phyloP scores from a whole-genome alignment of 2,888 invertebrate species.

The Monoplex corrugatus region DNA sequence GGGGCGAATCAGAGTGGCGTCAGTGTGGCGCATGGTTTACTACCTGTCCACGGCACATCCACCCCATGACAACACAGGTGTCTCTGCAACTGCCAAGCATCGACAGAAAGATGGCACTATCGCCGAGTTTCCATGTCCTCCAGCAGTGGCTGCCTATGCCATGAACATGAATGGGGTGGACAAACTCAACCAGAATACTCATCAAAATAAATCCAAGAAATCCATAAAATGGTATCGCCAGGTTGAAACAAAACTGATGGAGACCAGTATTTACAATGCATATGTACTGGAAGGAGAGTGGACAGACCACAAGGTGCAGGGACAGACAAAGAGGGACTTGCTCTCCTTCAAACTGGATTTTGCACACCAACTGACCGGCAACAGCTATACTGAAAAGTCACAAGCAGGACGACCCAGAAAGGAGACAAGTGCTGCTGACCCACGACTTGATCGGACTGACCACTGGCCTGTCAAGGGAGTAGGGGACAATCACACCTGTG shows the following conservation, averaged over 20 bases:
- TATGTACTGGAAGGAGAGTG: slow-evolving; percentile 66
- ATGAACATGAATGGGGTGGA: slow-evolving; percentile 48
- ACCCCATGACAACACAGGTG: not conserved
- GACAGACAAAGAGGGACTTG: not conserved
- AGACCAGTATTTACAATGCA: slow-evolving; percentile 63
- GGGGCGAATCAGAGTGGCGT: not conserved
- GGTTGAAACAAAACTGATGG: slow-evolving; percentile 55
- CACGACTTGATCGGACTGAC: slow-evolving; percentile 17
- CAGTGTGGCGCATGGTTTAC: slow-evolving; percentile 12
- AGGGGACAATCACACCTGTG: too few relatives aligned
- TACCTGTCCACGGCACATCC: slow-evolving; percentile 15
- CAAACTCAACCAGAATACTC: slow-evolving; percentile 21
- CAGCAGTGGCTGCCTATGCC: not conserved
- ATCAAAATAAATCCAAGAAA: slow-evolving; percentile 1
- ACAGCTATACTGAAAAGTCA: not conserved
- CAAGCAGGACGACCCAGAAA: not conserved
- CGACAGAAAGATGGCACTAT: slow-evolving; percentile 32
- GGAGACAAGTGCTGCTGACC: not conserved
- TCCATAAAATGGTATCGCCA: slow-evolving; percentile 8
- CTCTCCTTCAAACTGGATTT: slow-evolving; percentile 18
- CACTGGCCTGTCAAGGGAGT: not conserved
- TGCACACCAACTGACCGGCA: not conserved
- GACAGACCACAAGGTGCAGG: slow-evolving; percentile 61
- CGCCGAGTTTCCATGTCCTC: slow-evolving; percentile 31
- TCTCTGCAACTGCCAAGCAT: not conserved